Evolutionary conservation across 2,888 invertebrate genomes (phyloP), one percentile per base, ranked within the genome.

Genomic region (Flexamia atlantica): DNA sequence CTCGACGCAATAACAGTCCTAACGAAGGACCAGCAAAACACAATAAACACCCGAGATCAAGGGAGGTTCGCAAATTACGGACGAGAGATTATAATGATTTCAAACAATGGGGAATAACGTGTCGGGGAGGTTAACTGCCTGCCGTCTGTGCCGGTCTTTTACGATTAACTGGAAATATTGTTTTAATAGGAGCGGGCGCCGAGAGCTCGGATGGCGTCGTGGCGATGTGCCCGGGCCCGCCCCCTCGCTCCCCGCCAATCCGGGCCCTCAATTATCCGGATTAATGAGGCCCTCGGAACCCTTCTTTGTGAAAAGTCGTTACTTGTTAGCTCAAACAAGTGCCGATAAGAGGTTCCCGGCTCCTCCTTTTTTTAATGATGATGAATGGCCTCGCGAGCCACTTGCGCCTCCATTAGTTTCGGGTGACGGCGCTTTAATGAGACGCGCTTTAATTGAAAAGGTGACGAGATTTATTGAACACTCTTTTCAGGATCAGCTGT

Each of bases 271-370:
- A 46, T 50, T 50, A 50, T 4, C 36, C 28, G 28, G 76, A 76
- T 76, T 76, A 76, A 76, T 46, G 76, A 76, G 76, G 17, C 42
- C 70, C 70, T 70, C 20, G 70, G 70, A 70, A 30, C 70, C 70
- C 70, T 40, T 70, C 70, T 70, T 70, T 70, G 70, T 40, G 70
- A 70, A 70, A 70, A 70, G 70, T 70, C 70, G 70, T 76, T 42
- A 76, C 76, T 76, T 76, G 76, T 76, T 76, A 76, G 76, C 40
- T 76, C 46, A 76, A 46, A 76, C 76, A 76, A 76, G 76, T 76
- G 50, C 46, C 50, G 76, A 76, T 42, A 76, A 76, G 40, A 76
- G 76, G 64, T 30, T 23, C 64, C 64, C 50, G 42, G 25, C 76
- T 46, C 76, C 76, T 76, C 76, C 76, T 76, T 76, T 76, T 76